Base-by-base conservation (phyloP, 2,797 vertebrate genomes). In the Triplophysa yarkandensis region DNA sequence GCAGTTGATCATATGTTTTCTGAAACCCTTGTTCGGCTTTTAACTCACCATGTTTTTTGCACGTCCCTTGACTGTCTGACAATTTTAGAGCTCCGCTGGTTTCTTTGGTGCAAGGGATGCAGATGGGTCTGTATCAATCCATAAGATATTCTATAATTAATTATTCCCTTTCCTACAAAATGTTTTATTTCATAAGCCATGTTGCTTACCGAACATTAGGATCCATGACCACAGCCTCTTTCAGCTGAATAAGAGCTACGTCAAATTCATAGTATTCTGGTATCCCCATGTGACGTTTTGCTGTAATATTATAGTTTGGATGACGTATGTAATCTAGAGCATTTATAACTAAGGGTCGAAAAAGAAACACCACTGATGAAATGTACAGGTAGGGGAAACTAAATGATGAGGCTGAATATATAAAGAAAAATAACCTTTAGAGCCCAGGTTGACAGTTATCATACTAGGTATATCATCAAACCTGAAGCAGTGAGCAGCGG, bases 401-500 rank as follows among this genome's bases (percentile, higher is more conserved):
- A 34, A 14, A 10, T 30, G 0, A 46, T 65, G 4, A 21, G 28
- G 0, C 27, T 52, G 8, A 14, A 36, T 28, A 0, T n/a, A n/a
- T 19, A n/a, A 21, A 5, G 32, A 67, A 19, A 2, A 6, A 6
- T 46, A 6, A 82, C 77, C 74, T 73, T 6, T 34, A 5, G 1
- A 4, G 30, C 46, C 8, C 57, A 43, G 41, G 1, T 3, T 4
- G 10, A 86, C 25, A 2, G 2, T 6, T 34, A 85, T 74, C 0
- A 2, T 61, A 0, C 55, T 8, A 23, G 7, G 0, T 10, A 1
- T 25, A 57, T 80, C 82, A 2, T 2, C 71, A 61, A 68, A 79
- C 0, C 16, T 86, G 81, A 93, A 91, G 68, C 92, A 93, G 67
- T 93, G 90, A 30, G 92, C 92, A 0, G 90, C 90, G 0, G 92